Conservation (phyloP, 2,888 invertebrate genomes). For the Metopia argyrocephala region DNA sequence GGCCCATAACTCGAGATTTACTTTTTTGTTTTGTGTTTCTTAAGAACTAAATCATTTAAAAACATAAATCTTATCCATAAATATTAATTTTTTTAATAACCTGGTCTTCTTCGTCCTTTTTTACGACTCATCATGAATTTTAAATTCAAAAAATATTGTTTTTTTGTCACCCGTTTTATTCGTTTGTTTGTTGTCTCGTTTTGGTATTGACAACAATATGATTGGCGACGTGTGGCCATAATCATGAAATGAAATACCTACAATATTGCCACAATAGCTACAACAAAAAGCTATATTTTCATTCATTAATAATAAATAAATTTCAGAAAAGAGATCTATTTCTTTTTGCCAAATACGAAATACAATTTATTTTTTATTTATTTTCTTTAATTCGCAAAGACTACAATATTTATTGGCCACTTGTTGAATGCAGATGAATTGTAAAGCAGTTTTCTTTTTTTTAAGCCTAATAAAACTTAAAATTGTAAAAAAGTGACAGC, state of each 20-base stretch:
- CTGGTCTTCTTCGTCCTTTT: neutral
- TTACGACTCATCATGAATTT: neutral
- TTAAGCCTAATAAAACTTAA: too few relatives aligned
- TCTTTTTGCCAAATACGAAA: too few relatives aligned
- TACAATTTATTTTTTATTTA: too few relatives aligned
- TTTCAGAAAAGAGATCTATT: too few relatives aligned
- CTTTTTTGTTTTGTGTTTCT: too few relatives aligned
- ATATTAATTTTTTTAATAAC: neutral
- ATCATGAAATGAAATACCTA: constrained; percentile 24
- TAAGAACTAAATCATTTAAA: neutral
- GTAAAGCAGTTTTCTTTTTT: too few relatives aligned
- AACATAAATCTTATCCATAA: neutral
- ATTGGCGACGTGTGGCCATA: constrained; percentile 63
- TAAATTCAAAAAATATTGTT: neutral
- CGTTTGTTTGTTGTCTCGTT: constrained; percentile 3
- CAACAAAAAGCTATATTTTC: neutral
- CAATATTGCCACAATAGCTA: neutral
- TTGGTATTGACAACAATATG: constrained; percentile 45
- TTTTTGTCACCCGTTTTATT: constrained; percentile 3
- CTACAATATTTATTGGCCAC: too few relatives aligned
- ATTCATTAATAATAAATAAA: too few relatives aligned
- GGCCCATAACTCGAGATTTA: too few relatives aligned
- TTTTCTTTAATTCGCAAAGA: too few relatives aligned
- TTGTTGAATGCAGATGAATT: too few relatives aligned
- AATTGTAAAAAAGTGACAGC: too few relatives aligned